Conservation (phyloP, 2,113 vertebrate species). For the Etheostoma cragini region DNA sequence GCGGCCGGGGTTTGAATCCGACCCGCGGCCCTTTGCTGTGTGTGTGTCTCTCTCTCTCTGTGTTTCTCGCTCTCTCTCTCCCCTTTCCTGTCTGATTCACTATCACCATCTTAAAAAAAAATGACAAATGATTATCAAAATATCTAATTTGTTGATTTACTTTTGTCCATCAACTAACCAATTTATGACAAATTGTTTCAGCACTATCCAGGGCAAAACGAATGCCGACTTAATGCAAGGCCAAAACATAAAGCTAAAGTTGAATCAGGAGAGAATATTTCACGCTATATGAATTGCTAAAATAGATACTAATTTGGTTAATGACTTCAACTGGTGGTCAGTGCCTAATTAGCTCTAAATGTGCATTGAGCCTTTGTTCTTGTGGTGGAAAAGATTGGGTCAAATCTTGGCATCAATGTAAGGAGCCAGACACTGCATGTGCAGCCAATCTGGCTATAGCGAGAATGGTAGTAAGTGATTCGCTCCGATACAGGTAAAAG, state of each 20-base stretch:
- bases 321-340: background rate
- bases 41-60: no score
- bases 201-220: background rate
- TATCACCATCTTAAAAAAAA: no score
- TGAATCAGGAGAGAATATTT: background rate
- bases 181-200: background rate
- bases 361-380: background rate
- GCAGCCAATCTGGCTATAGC: conserved; percentile 24
- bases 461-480: background rate
- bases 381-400: background rate
- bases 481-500: background rate
- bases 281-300: background rate
- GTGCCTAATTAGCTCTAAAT: background rate
- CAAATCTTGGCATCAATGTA: background rate
- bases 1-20: no score
- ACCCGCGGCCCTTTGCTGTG: no score
- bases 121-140: background rate
- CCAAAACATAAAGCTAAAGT: conserved; percentile 2
- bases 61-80: no score
- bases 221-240: background rate
- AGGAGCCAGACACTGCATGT: background rate
- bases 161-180: background rate
- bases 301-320: background rate
- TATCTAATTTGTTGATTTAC: background rate
- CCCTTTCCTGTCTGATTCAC: no score